A percentile compares a stretch with the other conserved stretches of the same genome.
Evolutionary conservation across 2,113 vertebrate species (phyloP).

Genomic region (Electrona antarctica): DNA sequence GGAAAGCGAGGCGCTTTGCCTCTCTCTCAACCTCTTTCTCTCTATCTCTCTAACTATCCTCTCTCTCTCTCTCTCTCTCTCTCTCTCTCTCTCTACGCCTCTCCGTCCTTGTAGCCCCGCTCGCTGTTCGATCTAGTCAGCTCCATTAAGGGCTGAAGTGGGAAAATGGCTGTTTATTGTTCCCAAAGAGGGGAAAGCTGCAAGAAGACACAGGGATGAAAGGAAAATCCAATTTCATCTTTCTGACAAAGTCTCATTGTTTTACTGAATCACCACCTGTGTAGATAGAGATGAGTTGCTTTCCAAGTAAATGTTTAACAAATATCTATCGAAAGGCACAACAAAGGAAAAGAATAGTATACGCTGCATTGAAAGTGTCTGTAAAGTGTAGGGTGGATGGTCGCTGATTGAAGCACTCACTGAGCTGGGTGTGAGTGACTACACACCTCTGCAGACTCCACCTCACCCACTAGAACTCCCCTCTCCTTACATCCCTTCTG

Average conservation of each 20-base stretch:
- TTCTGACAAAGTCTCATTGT: constrained; percentile 31
- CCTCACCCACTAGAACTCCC: too few species aligned
- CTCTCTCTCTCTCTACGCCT: constrained; percentile 1
- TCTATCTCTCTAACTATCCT: constrained; percentile 11
- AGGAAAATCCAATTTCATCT: constrained; percentile 29
- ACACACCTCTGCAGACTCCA: too few species aligned
- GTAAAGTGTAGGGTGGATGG: too few species aligned
- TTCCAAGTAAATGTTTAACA: constrained; percentile 1
- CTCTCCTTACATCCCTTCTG: too few species aligned
- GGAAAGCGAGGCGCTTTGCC: constrained; percentile 23
- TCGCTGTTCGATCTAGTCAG: constrained; percentile 42
- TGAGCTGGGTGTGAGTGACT: too few species aligned
- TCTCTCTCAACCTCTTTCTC: constrained; percentile 28
- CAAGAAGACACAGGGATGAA: constrained; percentile 35
- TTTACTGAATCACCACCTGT: neutral
- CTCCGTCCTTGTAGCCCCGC: neutral
- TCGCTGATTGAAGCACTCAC: too few species aligned
- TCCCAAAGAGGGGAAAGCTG: constrained; percentile 39
- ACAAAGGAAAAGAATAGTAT: neutral
- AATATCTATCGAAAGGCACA: constrained; percentile 1
- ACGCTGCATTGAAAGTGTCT: too few species aligned
- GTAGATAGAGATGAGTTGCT: neutral
- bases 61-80: constrained; percentile 1
- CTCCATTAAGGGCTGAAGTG: constrained; percentile 40
- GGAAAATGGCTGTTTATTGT: constrained; percentile 48